Evolutionary conservation across 2,113 vertebrate species (phyloP), one percentile per base, ranked within the genome.

Genomic region (Saccopteryx leptura): DNA sequence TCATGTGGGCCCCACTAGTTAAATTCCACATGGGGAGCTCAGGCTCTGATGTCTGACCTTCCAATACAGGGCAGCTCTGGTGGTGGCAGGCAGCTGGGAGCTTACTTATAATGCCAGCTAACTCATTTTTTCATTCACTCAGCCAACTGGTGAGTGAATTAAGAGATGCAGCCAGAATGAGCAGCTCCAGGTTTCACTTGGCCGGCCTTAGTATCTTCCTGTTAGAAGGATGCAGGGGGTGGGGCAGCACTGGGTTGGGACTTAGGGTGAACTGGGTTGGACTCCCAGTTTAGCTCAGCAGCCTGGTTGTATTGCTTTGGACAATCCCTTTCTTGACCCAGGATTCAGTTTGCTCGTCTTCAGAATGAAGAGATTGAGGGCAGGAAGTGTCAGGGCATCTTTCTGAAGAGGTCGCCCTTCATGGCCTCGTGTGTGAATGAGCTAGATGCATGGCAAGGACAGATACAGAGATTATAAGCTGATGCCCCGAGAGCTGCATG

Each of bases 31-130:
- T 18, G 11, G 72, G 66, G 50, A 85, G 28, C 85, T 56, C 52
- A 54, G 39, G 60, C 85, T 96, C 88, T 95, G 95, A 92, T 87
- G 91, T 94, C 90, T 96, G 97, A 97, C 97, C 95, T 97, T 93
- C 95, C 95, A 96, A 96, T 80, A 76, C 31, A 95, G 96, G 92
- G 83, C 94, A 96, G 85, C 52, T 48, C 81, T 92, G 88, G 94
- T 33, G 26, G 81, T 4, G 7, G 94, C 93, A 96, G 84, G 94
- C 92, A 84, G 95, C 96, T 91, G 95, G 92, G 90, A 94, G 88
- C 94, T 81, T 46, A 54, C 48, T 76, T 60, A 6, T 46, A 52
- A 72, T 56, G 91, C 84, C 91, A 94, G 94, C 91, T 76, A 93
- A 89, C 46, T 94, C 69, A 31, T 39, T 89, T 91, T 56, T 80